Conservation (phyloP, 2,888 invertebrate species). For the Tachina lurida region DNA sequence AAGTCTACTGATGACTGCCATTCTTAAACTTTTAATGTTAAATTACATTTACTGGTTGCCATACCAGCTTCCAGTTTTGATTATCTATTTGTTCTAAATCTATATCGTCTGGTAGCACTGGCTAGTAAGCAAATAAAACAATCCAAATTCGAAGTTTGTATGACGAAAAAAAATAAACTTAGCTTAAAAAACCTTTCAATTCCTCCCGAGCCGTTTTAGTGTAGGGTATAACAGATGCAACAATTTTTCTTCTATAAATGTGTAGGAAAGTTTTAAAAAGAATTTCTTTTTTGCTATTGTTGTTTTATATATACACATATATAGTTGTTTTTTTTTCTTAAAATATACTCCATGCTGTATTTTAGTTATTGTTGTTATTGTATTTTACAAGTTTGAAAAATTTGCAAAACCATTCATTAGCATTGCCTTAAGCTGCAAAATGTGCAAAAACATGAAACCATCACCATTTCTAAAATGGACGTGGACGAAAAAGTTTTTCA, state of each 20-base stretch:
- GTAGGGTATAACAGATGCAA: slow-evolving; percentile 39
- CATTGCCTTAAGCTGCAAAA: slow-evolving; percentile 72
- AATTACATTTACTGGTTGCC: too few species aligned
- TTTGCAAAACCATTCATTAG: slow-evolving; percentile 74
- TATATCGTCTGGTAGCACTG: too few species aligned
- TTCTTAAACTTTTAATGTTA: too few species aligned
- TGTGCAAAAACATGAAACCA: slow-evolving; percentile 70
- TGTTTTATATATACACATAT: background rate
- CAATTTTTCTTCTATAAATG: slow-evolving; percentile 27
- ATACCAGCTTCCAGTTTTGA: too few species aligned
- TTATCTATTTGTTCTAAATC: too few species aligned
- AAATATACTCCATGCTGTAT: slow-evolving; percentile 1
- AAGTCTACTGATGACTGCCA: too few species aligned
- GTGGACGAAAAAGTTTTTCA: slow-evolving; percentile 66
- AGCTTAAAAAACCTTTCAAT: background rate
- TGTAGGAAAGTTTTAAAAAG: slow-evolving; percentile 56
- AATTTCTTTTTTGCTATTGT: slow-evolving; percentile 46
- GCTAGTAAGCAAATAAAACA: too few species aligned
- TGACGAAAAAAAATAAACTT: too few species aligned
- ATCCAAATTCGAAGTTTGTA: too few species aligned
- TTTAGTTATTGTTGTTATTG: slow-evolving; percentile 36
- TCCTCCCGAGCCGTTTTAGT: background rate
- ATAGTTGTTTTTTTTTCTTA: background rate
- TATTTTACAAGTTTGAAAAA: slow-evolving; percentile 71
- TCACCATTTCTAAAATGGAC: slow-evolving; percentile 67